These are phyloP conservation scores for Diplolepis rosae DNA, from an alignment of 2,888 invertebrate genomes.

Conservation along the genomic window DNA sequence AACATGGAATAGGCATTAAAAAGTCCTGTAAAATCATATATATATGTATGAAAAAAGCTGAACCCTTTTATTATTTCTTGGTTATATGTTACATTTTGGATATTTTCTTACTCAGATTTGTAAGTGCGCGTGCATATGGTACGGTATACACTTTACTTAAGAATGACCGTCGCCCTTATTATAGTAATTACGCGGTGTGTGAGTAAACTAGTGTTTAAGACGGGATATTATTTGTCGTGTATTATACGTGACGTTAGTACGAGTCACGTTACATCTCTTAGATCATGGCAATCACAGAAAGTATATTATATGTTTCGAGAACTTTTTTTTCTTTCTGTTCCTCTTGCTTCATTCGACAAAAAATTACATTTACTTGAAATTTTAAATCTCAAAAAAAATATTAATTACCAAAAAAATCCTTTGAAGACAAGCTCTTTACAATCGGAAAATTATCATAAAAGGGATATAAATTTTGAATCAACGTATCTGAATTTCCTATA, in stretches of 20 bases:
- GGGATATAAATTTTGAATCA: too few relatives aligned
- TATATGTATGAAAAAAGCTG: background rate
- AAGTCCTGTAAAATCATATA: background rate
- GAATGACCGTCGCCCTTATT: conserved; percentile 55
- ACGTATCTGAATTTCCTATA: too few relatives aligned
- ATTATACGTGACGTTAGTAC: conserved; percentile 56
- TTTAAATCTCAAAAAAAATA: too few relatives aligned
- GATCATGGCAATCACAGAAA: conserved; percentile 43
- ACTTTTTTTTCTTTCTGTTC: background rate
- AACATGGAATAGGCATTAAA: background rate
- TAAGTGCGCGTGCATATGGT: conserved; percentile 37
- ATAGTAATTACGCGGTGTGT: conserved; percentile 62
- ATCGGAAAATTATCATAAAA: too few relatives aligned
- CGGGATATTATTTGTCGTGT: conserved; percentile 58
- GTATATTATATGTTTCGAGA: conserved; percentile 39
- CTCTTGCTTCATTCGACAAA: conserved; percentile 1
- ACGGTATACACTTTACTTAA: conserved; percentile 49
- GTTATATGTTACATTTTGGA: conserved; percentile 1
- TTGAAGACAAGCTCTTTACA: too few relatives aligned
- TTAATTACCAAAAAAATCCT: too few relatives aligned
- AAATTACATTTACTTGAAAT: too few relatives aligned
- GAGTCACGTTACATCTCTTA: conserved; percentile 55
- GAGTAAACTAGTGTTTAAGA: conserved; percentile 64
- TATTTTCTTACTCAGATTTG: background rate
- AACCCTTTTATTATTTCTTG: background rate